Evolutionary conservation across 2,797 vertebrate genomes (phyloP).

Genomic region (Rhincodon typus): DNA sequence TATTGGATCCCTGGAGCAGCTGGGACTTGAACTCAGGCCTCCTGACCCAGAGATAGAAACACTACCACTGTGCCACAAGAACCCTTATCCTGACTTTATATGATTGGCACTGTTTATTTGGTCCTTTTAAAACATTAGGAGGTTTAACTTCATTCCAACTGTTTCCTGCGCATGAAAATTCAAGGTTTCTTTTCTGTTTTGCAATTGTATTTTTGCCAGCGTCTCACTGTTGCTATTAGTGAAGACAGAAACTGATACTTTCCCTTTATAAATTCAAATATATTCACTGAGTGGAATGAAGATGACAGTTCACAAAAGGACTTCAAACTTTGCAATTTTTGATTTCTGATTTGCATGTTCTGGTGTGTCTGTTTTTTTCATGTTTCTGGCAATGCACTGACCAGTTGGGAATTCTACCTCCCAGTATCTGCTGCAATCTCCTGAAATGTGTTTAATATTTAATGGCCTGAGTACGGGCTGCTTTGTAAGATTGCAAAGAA

Average conservation of each 20-base stretch:
- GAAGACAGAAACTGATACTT: not conserved
- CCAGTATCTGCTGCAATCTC: slow-evolving; percentile 13
- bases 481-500: slow-evolving; percentile 13
- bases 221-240: not conserved
- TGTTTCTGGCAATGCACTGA: not conserved
- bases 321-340: not conserved
- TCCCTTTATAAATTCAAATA: not conserved
- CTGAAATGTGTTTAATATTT: slow-evolving; percentile 15
- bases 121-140: not conserved
- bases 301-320: not conserved
- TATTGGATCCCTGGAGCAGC: no score
- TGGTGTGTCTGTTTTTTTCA: not conserved
- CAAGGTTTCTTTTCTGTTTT: not conserved
- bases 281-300: not conserved
- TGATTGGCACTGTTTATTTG: not conserved
- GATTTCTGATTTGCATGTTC: not conserved
- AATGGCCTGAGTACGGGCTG: slow-evolving; percentile 14
- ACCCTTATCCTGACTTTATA: not conserved
- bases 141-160: not conserved
- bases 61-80: no score
- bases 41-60: no score
- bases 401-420: slow-evolving; percentile 30
- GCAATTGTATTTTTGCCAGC: not conserved
- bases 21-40: no score
- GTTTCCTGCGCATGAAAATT: not conserved